These are phyloP conservation scores for Sinocyclocheilus grahami DNA, from an alignment of 2,113 vertebrate species.

Conservation along the genomic window DNA sequence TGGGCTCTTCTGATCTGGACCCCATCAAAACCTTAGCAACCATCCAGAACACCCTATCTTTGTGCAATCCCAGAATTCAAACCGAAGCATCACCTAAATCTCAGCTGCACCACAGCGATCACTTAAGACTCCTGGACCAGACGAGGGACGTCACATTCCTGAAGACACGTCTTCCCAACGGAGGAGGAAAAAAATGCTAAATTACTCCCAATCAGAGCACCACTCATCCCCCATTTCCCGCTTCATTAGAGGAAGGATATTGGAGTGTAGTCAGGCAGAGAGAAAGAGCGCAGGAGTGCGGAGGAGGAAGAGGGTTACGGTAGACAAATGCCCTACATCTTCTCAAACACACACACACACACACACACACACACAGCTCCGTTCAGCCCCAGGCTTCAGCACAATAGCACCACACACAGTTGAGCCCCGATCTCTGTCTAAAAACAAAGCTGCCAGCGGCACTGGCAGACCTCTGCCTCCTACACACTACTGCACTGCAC, in stretches of 20 bases:
- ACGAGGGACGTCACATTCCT: slow-evolving; percentile 38
- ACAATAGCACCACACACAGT: slow-evolving; percentile 57
- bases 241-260: slow-evolving; percentile 64
- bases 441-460: slow-evolving; percentile 59
- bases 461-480: slow-evolving; percentile 55
- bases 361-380: slow-evolving; percentile 44
- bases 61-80: background rate
- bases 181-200: slow-evolving; percentile 54
- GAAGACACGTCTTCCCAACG: slow-evolving; percentile 50
- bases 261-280: slow-evolving; percentile 61
- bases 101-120: background rate
- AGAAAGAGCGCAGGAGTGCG: slow-evolving; percentile 47
- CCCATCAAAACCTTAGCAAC: background rate
- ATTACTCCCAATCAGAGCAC: slow-evolving; percentile 62
- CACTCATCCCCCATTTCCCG: slow-evolving; percentile 61
- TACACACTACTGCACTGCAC: slow-evolving; percentile 55
- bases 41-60: background rate
- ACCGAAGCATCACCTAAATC: slow-evolving; percentile 14
- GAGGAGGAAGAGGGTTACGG: slow-evolving; percentile 50
- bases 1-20: background rate
- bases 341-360: slow-evolving; percentile 40
- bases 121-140: slow-evolving; percentile 25
- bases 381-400: slow-evolving; percentile 55
- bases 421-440: slow-evolving; percentile 47
- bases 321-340: slow-evolving; percentile 56